Evolutionary conservation across 2,797 vertebrate genomes (phyloP).

Genomic region (Pipistrellus kuhlii): DNA sequence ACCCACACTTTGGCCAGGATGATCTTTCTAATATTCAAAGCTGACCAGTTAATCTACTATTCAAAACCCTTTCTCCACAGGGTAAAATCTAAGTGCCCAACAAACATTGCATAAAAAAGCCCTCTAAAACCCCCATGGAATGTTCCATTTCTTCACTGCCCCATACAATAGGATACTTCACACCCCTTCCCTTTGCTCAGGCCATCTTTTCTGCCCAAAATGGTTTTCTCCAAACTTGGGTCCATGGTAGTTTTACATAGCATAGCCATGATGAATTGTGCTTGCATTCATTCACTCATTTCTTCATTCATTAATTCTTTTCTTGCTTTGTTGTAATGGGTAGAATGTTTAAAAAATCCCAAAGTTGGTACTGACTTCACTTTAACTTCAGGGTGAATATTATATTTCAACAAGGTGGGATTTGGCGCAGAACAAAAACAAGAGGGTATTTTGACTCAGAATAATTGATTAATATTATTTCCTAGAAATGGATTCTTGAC

Average conservation of each 20-base stretch:
- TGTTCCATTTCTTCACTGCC: not conserved
- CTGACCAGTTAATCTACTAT: too few species aligned
- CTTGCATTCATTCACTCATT: not conserved
- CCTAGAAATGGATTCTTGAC: not conserved
- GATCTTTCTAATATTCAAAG: not conserved
- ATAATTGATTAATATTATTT: constrained; percentile 20
- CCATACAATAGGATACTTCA: not conserved
- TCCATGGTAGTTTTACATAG: not conserved
- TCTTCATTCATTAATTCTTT: not conserved
- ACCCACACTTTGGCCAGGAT: not conserved
- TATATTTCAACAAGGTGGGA: not conserved
- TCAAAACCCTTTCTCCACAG: not conserved
- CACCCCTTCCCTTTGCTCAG: not conserved
- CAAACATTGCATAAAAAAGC: not conserved
- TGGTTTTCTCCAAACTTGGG: not conserved
- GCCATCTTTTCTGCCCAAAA: not conserved
- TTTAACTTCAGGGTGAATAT: not conserved
- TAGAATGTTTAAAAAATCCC: not conserved
- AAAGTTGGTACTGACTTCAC: not conserved
- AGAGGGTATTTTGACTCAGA: not conserved
- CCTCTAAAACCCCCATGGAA: not conserved
- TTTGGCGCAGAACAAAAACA: not conserved
- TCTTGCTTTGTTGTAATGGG: not conserved
- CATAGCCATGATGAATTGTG: not conserved
- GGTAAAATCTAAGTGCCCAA: not conserved